Base-by-base conservation (phyloP, 2,113 vertebrate genomes). In the Pituophis catenifer region DNA sequence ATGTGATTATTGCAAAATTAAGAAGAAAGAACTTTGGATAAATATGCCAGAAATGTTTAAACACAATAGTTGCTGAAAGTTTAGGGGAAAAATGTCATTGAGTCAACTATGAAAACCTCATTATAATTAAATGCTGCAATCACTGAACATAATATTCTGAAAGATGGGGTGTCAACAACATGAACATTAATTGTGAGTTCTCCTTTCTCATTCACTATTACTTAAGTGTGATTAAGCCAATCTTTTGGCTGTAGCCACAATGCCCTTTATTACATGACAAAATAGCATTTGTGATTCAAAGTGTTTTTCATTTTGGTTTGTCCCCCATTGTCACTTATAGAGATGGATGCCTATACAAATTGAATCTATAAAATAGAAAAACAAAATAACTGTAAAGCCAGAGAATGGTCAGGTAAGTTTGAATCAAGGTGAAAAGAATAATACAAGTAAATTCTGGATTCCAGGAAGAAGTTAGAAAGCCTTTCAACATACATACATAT, bases 21-120 rank as follows among this genome's bases (percentile, higher is more conserved):
- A 93, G 96, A 92, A 88, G 93, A 94, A 86, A 93, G 93, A 91
- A 81, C 92, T 96, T 94, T 95, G 89, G 93, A 96, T 91, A 97
- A 96, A 96, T 91, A 94, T 89, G 86, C 89, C 94, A 95, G 86
- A 96, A 94, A 95, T 85, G 15, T 95, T 95, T 91, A 86, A 93
- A 96, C 96, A 95, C 95, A 58, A 89, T 10, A 23, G 11, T 38
- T 75, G 90, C 85, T 94, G 88, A 93, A 95, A 93, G 86, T 91
- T 95, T 91, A 93, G 87, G 87, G 93, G 93, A 92, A 96, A 95
- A 57, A 95, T 96, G 93, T 96, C 94, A 94, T 15, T 0, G 54
- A 33, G 93, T 96, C 87, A 97, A 95, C 95, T 96, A 96, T 94
- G 95, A 96, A 96, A 97, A 95, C 92, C 93, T 93, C 96, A 95